Conservation (phyloP, 2,113 vertebrate species). For the Myiozetetes cayanensis region DNA sequence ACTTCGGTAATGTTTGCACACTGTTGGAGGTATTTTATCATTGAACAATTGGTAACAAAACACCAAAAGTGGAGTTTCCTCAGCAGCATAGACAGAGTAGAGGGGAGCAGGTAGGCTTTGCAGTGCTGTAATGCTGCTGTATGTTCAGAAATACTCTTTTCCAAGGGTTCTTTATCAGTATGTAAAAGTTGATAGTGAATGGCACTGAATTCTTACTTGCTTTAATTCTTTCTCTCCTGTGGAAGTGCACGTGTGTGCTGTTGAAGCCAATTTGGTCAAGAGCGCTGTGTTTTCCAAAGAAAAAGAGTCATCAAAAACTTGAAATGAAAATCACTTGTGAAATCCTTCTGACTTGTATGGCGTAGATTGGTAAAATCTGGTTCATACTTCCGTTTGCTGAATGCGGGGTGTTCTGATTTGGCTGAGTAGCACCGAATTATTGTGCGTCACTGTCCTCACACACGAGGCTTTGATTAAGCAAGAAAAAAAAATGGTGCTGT, state of each 20-base stretch:
- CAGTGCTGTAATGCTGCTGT: neutral
- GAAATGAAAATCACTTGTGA: constrained; percentile 17
- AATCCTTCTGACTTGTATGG: neutral
- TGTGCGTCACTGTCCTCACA: constrained; percentile 16
- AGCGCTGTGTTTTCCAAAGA: neutral
- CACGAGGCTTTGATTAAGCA: constrained; percentile 54
- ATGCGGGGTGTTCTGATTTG: constrained; percentile 49
- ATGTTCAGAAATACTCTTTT: neutral
- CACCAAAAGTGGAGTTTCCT: neutral
- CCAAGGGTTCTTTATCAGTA: neutral
- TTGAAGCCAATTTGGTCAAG: neutral
- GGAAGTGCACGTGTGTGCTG: neutral
- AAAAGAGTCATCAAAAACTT: neutral
- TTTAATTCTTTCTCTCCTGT: neutral
- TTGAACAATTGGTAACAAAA: neutral
- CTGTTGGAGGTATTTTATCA: neutral
- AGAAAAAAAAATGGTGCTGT: neutral
- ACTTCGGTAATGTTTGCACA: neutral
- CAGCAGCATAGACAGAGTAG: neutral
- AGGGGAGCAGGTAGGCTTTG: neutral
- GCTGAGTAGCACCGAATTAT: neutral
- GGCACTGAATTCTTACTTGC: neutral
- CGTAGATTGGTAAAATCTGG: constrained; percentile 28
- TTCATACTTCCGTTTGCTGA: constrained; percentile 7
- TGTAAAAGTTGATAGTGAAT: neutral